Percentiles rank a stretch among this genome's conserved stretches.
phyloP scores from a whole-genome alignment of 2,888 invertebrate genomes.

The Crepidodera aurea region DNA sequence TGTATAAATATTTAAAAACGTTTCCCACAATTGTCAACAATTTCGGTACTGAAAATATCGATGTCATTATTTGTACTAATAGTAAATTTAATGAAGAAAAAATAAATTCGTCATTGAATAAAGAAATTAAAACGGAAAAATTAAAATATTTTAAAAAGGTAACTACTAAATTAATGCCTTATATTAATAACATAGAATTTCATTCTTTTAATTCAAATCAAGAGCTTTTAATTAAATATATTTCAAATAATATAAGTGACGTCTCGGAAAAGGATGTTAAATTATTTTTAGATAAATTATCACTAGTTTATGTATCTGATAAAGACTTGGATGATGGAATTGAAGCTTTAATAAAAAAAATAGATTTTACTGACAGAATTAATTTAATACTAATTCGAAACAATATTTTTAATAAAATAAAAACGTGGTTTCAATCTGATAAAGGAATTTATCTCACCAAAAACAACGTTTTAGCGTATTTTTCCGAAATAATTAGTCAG shows the following conservation, averaged over 20 bases:
- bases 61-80: constrained; percentile 7
- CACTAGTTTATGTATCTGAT: not conserved
- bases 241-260: not conserved
- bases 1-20: constrained; percentile 4
- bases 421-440: not conserved
- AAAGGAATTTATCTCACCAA: not conserved
- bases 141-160: not conserved
- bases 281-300: constrained; percentile 2
- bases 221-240: not conserved
- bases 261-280: no score
- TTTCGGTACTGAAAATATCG: not conserved
- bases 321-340: not conserved
- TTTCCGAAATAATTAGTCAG: not conserved
- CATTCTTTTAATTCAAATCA: not conserved
- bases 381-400: no score
- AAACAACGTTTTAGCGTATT: not conserved
- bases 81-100: not conserved
- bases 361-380: not conserved
- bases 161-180: not conserved
- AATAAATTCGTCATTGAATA: not conserved
- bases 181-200: not conserved
- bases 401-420: not conserved
- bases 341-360: not conserved
- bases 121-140: not conserved
- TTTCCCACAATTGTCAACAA: not conserved